Evolutionary conservation across 2,888 invertebrate genomes (phyloP).

Genomic region (Andrena marginata): DNA sequence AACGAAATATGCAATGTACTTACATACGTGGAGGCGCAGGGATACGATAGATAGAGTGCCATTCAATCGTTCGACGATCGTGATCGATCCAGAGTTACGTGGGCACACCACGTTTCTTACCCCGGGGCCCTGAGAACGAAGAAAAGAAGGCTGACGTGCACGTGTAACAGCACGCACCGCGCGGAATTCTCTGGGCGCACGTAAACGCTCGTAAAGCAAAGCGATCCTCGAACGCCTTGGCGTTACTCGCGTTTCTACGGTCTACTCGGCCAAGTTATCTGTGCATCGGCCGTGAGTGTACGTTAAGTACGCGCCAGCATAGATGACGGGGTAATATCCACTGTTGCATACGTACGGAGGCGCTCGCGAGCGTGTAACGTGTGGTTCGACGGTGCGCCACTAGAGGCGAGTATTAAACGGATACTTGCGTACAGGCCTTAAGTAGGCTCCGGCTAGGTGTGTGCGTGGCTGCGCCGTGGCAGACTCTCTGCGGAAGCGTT

Average conservation of each 20-base stretch:
- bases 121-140: constrained; percentile 3
- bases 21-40: too few species aligned
- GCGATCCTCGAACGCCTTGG: constrained; percentile 73
- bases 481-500: constrained; percentile 69
- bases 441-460: constrained; percentile 67
- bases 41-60: background rate
- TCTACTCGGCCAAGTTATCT: constrained; percentile 74
- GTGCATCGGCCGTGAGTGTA: constrained; percentile 77
- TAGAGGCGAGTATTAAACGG: constrained; percentile 72
- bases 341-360: constrained; percentile 47
- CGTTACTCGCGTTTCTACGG: constrained; percentile 68
- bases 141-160: constrained; percentile 26
- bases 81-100: constrained; percentile 18
- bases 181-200: constrained; percentile 50
- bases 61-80: background rate
- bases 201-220: constrained; percentile 77
- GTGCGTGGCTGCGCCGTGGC: constrained; percentile 50
- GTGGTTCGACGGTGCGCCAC: constrained; percentile 58
- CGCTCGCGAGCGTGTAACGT: constrained; percentile 31
- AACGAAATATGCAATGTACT: too few species aligned
- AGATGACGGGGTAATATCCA: constrained; percentile 60
- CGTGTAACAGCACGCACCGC: constrained; percentile 53
- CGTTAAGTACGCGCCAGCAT: constrained; percentile 70
- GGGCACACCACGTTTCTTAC: background rate
- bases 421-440: constrained; percentile 72